A percentile compares a stretch with the other conserved stretches of the same genome.
phyloP scores from a whole-genome alignment of 53 echinoderm and acorn worm genomes.

The Holothuria leucospilota region DNA sequence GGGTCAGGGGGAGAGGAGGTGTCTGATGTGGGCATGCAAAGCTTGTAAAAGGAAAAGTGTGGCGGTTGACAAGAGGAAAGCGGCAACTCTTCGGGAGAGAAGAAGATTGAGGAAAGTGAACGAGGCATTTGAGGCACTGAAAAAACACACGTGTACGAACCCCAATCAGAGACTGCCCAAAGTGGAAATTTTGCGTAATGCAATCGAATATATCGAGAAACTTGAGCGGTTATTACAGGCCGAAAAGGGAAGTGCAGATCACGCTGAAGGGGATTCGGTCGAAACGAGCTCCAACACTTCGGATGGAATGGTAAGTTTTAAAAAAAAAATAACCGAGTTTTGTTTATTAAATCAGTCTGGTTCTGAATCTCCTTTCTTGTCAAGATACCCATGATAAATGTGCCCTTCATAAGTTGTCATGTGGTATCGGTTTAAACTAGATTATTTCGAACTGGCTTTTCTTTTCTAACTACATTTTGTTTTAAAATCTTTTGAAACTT shows the following conservation, averaged over 20 bases:
- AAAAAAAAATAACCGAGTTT: conserved; percentile 5
- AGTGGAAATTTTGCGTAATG: conserved; percentile 93
- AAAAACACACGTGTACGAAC: conserved; percentile 93
- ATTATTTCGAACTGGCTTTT: too few relatives aligned
- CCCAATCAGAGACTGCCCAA: conserved; percentile 97
- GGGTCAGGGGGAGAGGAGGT: conserved; percentile 91
- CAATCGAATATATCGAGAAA: conserved; percentile 99
- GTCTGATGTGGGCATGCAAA: conserved; percentile 98
- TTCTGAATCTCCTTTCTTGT: not conserved
- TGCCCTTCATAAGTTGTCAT: too few relatives aligned
- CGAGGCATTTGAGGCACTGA: conserved; percentile 96
- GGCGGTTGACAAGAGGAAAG: conserved; percentile 98
- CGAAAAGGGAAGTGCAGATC: conserved; percentile 88
- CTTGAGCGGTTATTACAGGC: conserved; percentile 93
- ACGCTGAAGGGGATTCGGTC: conserved; percentile 88
- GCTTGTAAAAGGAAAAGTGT: conserved; percentile 98
- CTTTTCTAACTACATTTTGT: too few relatives aligned
- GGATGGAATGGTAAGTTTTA: conserved; percentile 92
- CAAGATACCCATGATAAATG: too few relatives aligned
- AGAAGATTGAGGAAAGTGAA: conserved; percentile 93
- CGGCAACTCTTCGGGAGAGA: conserved; percentile 94
- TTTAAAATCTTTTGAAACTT: too few relatives aligned
- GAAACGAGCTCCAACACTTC: conserved; percentile 99
- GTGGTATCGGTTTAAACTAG: too few relatives aligned
- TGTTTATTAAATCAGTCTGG: not conserved